phyloP scores from a whole-genome alignment of 2,113 vertebrate genomes.

The Triplophysa dalaica region DNA sequence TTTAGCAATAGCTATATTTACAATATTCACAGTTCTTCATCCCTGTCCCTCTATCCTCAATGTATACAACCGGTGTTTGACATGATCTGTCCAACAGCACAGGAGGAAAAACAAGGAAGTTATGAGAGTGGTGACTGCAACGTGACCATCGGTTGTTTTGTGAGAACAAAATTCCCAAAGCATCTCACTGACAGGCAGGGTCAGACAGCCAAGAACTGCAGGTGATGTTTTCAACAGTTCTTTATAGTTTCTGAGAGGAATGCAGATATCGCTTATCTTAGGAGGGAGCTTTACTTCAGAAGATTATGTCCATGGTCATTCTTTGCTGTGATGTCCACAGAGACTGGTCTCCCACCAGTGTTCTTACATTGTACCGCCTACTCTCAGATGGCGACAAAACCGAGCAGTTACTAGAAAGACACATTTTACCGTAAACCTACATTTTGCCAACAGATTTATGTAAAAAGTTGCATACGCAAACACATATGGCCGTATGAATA shows the following conservation, averaged over 20 bases:
- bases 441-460: background rate
- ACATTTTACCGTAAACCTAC: background rate
- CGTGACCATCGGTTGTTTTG: slow-evolving; percentile 12
- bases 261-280: slow-evolving; percentile 2
- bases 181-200: background rate
- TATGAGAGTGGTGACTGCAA: background rate
- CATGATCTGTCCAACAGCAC: background rate
- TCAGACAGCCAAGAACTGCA: background rate
- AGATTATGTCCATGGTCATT: slow-evolving; percentile 27
- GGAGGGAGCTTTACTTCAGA: slow-evolving; percentile 22
- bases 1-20: no score
- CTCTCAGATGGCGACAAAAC: slow-evolving; percentile 20
- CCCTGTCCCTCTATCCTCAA: background rate
- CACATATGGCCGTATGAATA: background rate
- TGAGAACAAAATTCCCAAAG: background rate
- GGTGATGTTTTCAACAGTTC: background rate
- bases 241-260: slow-evolving; percentile 8
- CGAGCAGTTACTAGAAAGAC: background rate
- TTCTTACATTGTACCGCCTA: background rate
- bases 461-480: background rate
- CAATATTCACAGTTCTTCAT: no score
- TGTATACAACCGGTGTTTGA: background rate
- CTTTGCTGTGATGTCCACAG: slow-evolving; percentile 22
- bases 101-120: background rate
- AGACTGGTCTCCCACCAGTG: background rate